Evolutionary conservation across 2,888 invertebrate genomes (phyloP), one percentile per base, ranked within the genome.

Genomic region (Chymomyza amoena): DNA sequence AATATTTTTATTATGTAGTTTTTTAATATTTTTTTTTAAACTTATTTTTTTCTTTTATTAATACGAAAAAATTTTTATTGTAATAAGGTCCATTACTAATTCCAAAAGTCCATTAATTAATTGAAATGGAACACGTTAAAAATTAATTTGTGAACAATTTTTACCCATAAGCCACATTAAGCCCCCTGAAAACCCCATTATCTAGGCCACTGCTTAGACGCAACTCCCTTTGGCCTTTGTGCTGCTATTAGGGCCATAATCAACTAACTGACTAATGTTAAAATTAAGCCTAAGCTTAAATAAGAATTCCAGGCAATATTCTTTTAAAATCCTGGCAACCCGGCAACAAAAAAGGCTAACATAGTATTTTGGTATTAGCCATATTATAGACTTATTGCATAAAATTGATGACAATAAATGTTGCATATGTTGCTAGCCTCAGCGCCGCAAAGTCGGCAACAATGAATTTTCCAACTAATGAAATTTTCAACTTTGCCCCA

Each of bases 371-470:
- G 68, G 52, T 60, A 69, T 79, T 72, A 51, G 45, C 52, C 3
- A 32, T 32, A 66, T 25, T 67, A 50, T 69, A 15, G 51, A 39
- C 59, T 64, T 13, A 64, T 64, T 18, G 51, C 51, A 51, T n/a
- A 51, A 51, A 7, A 16, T 51, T 51, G 51, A 50, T 54, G 39
- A 68, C 66, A 76, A 69, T 57, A 7, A 18, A 67, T 50, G 57
- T 16, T 32, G 67, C 59, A 54, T 61, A 54, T 61, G 54, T 51
- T 52, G 39, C 39, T 13, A 45, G 61, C 63, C 63, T 20, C 10
- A 51, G 76, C 76, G 69, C 71, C 73, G 39, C 70, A 72, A 83
- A 83, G 81, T 66, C 72, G 67, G 82, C 83, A 79, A 79, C 70
- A 73, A 59, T 25, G 20, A 51, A 68, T 56, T 32, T 59, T 4